Percentiles rank a stretch among this genome's conserved stretches.
These are phyloP conservation scores for Zaprionus africanus DNA, from an alignment of 1,140 invertebrate species.

Conservation along the genomic window DNA sequence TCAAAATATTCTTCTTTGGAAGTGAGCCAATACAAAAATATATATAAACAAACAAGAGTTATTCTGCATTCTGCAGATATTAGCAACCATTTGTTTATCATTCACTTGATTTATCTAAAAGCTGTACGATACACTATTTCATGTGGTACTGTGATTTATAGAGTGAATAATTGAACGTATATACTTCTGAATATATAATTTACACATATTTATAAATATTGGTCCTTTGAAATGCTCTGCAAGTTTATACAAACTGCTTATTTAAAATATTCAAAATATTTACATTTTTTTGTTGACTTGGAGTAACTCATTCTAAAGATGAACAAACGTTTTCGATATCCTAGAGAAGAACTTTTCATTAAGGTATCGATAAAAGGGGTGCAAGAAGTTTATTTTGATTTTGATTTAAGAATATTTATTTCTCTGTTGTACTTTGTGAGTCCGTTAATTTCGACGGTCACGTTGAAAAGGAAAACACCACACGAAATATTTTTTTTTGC, in stretches of 20 bases:
- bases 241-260: neutral
- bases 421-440: too few relatives aligned
- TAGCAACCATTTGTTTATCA: too few relatives aligned
- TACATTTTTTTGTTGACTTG: neutral
- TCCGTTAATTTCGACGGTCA: too few relatives aligned
- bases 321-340: neutral
- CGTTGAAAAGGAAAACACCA: too few relatives aligned
- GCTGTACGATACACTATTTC: neutral
- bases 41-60: too few relatives aligned
- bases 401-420: neutral
- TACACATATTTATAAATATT: neutral
- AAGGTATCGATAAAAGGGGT: neutral
- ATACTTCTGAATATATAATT: neutral
- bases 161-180: neutral
- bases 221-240: neutral
- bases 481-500: too few relatives aligned
- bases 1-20: too few relatives aligned
- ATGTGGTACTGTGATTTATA: neutral
- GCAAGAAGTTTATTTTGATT: neutral
- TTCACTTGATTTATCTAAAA: too few relatives aligned
- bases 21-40: too few relatives aligned
- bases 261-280: constrained; percentile 5
- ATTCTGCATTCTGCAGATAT: too few relatives aligned
- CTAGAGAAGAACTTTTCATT: neutral
- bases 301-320: constrained; percentile 6